A percentile compares a stretch with the other conserved stretches of the same genome.
Evolutionary conservation across 2,113 vertebrate genomes (phyloP).

Genomic region (Atherinomorus stipes): DNA sequence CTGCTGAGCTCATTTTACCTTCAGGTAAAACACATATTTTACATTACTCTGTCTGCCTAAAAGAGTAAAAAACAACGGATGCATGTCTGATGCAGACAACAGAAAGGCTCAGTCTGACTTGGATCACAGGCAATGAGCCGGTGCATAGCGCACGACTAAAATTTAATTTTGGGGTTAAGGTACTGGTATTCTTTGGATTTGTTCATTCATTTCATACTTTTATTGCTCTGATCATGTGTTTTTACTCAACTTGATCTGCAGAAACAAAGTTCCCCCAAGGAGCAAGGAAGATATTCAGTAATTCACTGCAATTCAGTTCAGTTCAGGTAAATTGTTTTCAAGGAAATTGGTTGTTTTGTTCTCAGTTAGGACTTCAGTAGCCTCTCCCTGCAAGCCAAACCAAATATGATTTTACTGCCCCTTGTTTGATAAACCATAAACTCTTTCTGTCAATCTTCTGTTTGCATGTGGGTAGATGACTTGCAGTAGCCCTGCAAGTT

Average conservation of each 20-base stretch:
- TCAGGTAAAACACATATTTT: conserved; percentile 57
- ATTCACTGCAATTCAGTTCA: conserved; percentile 39
- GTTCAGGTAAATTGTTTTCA: conserved; percentile 26
- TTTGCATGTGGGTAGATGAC: not conserved
- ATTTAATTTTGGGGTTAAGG: conserved; percentile 42
- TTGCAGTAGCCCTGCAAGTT: not conserved
- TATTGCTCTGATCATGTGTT: conserved; percentile 38
- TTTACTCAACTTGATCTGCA: conserved; percentile 33
- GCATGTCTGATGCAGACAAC: conserved; percentile 24
- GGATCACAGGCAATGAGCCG: conserved; percentile 9
- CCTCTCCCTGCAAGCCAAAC: conserved; percentile 16
- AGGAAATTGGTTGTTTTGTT: conserved; percentile 21
- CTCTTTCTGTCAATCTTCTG: not conserved
- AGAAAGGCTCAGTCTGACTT: conserved; percentile 39
- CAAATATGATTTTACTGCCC: conserved; percentile 33
- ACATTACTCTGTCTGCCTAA: conserved; percentile 47
- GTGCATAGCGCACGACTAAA: conserved; percentile 13
- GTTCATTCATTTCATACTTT: conserved; percentile 38
- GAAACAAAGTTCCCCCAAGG: conserved; percentile 15
- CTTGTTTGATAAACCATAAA: conserved; percentile 18
- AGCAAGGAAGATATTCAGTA: not conserved
- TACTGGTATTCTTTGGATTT: conserved; percentile 55
- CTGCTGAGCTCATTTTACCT: conserved; percentile 43
- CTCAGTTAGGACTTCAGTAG: conserved; percentile 16
- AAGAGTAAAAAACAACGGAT: conserved; percentile 2